phyloP scores from a whole-genome alignment of 2,113 vertebrate genomes.

The Cacatua alba region DNA sequence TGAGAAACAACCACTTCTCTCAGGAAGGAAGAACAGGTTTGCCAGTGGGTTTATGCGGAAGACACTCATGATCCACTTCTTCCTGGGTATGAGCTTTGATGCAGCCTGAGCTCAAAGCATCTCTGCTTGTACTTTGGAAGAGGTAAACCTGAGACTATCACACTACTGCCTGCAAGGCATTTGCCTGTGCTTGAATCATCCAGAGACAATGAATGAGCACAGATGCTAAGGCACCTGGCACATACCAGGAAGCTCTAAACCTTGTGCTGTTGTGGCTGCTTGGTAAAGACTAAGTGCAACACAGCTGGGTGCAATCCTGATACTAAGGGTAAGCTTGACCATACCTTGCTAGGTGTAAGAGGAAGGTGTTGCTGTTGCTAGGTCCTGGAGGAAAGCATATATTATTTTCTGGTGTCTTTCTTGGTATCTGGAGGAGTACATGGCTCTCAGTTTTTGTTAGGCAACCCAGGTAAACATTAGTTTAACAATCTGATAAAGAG shows the following conservation, averaged over 20 bases:
- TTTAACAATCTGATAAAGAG: not conserved
- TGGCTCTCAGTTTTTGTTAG: not conserved
- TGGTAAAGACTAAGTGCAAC: not conserved
- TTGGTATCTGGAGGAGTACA: not conserved
- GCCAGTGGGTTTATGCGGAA: not conserved
- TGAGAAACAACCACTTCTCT: rapidly evolving
- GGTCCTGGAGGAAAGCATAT: not conserved
- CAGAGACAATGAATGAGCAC: not conserved
- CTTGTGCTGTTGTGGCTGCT: not conserved
- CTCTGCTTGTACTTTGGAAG: not conserved
- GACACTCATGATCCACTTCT: not conserved
- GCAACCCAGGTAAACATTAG: not conserved
- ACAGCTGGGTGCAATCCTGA: not conserved
- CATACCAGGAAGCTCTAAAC: not conserved
- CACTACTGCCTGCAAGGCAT: not conserved
- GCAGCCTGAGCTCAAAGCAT: not conserved
- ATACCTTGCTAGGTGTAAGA: not conserved
- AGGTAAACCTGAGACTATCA: not conserved
- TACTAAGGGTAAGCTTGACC: not conserved
- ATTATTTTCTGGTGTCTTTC: not conserved
- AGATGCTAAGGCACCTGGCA: not conserved
- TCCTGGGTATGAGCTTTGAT: not conserved
- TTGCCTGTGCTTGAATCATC: not conserved
- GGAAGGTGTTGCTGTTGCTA: not conserved
- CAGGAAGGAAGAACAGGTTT: not conserved